Evolutionary conservation across 1,140 invertebrate genomes (phyloP).

Genomic region (Bactericera cockerelli): DNA sequence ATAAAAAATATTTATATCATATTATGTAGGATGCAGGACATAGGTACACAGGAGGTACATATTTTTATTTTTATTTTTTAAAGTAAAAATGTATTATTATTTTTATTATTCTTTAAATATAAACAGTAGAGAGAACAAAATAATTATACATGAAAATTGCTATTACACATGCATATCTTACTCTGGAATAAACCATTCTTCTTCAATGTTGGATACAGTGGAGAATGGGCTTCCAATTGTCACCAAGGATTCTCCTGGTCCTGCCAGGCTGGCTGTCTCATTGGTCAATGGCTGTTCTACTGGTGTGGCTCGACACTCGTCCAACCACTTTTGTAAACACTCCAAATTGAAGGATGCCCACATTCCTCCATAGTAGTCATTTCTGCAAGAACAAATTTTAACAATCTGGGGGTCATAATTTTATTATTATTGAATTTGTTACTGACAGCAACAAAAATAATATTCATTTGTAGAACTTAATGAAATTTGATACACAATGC

Average conservation of each 20-base stretch:
- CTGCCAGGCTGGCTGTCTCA: constrained; percentile 18
- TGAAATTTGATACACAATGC: no score
- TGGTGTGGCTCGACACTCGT: constrained; percentile 31
- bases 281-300: constrained; percentile 21
- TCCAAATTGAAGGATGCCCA: constrained; percentile 87
- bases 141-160: no score
- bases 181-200: constrained; percentile 37
- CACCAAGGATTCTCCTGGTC: constrained; percentile 31
- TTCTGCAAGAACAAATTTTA: constrained; percentile 39
- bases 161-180: constrained; percentile 27
- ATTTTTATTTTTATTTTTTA: no score
- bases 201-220: constrained; percentile 35
- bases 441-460: not conserved
- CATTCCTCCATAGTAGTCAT: constrained; percentile 79
- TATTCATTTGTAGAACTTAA: constrained; percentile 6
- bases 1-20: no score
- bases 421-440: constrained; percentile 12
- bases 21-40: no score
- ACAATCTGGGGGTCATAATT: no score
- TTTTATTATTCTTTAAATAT: no score
- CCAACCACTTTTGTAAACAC: constrained; percentile 55
- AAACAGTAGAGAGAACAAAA: no score
- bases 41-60: no score
- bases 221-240: constrained; percentile 36
- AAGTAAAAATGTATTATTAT: no score